Percentiles rank a stretch among this genome's conserved stretches.
Conservation (phyloP, 2,797 vertebrate species). For the Channallabes apus region DNA sequence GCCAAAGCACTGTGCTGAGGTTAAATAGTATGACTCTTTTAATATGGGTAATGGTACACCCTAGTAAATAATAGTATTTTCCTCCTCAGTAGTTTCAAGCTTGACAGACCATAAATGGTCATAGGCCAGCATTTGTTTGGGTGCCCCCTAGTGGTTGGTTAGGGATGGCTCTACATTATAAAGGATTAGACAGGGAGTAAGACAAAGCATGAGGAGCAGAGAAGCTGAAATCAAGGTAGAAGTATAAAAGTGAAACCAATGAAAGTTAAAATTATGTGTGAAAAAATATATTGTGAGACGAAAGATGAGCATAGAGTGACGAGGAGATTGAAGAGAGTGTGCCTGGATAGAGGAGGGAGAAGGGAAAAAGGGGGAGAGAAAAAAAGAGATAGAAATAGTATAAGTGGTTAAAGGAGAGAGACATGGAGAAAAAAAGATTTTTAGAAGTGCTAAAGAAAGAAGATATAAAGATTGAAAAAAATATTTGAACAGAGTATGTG, state of each 20-base stretch:
- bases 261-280: background rate
- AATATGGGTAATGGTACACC: background rate
- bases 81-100: background rate
- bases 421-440: background rate
- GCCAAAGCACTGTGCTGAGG: background rate
- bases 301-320: too few relatives aligned
- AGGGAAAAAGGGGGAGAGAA: background rate
- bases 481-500: constrained; percentile 1
- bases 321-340: background rate
- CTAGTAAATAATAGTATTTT: background rate
- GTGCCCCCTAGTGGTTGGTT: background rate
- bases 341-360: background rate
- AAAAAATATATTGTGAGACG: background rate
- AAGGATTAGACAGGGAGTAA: background rate
- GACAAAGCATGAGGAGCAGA: background rate
- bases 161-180: background rate
- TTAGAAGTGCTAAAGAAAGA: background rate
- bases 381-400: background rate
- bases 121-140: background rate
- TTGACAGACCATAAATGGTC: background rate
- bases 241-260: background rate
- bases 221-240: background rate
- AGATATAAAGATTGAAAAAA: background rate
- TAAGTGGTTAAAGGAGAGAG: background rate
- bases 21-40: background rate